A percentile compares a stretch with the other conserved stretches of the same genome.
Conservation (phyloP, 1,140 invertebrate genomes). For the Notospermus geniculatus region DNA sequence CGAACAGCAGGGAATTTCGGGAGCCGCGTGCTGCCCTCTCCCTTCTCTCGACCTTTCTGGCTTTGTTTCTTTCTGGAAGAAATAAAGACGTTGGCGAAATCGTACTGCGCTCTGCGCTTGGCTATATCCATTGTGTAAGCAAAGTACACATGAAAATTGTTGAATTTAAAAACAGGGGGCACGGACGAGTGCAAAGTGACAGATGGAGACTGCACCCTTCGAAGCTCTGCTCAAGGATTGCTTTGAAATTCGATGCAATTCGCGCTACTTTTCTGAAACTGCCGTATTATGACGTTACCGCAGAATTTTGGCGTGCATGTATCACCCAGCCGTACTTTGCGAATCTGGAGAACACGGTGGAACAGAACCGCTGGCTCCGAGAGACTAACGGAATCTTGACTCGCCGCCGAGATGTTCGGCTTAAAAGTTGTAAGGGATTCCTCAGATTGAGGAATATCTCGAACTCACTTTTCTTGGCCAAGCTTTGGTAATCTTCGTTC, state of each 20-base stretch:
- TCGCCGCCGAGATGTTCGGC: no score
- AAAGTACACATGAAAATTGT: background rate
- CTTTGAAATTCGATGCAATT: background rate
- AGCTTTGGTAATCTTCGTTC: conserved; percentile 8
- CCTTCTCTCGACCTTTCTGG: conserved; percentile 21
- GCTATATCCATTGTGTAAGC: no score
- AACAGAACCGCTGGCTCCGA: no score
- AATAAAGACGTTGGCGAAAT: background rate
- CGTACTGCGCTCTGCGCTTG: no score
- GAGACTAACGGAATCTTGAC: no score
- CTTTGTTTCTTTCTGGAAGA: conserved; percentile 12
- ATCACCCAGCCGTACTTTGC: no score
- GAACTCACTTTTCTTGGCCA: no score
- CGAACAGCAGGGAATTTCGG: conserved; percentile 41
- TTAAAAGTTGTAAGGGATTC: background rate
- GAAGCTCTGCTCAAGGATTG: background rate
- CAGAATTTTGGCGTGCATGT: no score
- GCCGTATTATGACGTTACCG: no score
- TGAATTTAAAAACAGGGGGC: background rate
- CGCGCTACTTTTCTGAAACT: no score
- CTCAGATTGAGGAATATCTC: background rate
- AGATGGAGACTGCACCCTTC: background rate
- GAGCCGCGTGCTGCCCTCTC: conserved; percentile 38
- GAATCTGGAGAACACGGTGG: no score
- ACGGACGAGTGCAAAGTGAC: background rate